A percentile compares a stretch with the other conserved stretches of the same genome.
These are phyloP conservation scores for Colistium nudipinnis DNA, from an alignment of 2,113 vertebrate genomes.

Conservation along the genomic window DNA sequence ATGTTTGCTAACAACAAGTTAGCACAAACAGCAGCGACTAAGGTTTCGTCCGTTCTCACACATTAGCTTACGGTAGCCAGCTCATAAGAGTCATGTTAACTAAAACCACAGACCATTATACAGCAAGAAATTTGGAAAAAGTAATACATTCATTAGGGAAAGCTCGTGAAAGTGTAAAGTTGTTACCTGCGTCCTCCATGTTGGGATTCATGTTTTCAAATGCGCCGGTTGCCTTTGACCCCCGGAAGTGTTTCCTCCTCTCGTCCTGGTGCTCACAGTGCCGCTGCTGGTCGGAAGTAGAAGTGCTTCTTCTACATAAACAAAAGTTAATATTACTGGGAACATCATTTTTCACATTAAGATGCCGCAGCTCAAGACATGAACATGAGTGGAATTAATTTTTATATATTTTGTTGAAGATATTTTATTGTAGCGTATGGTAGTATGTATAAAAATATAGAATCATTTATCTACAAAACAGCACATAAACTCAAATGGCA, in stretches of 20 bases:
- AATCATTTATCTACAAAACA: conserved; percentile 25
- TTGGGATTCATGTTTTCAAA: conserved; percentile 76
- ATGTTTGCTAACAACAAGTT: conserved; percentile 29
- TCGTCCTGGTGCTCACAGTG: background rate
- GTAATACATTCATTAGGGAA: background rate
- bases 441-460: no score
- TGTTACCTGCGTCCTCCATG: conserved; percentile 54
- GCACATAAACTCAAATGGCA: conserved; percentile 22
- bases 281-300: background rate
- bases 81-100: background rate
- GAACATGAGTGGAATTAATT: background rate
- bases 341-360: background rate
- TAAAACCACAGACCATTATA: background rate
- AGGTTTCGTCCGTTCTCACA: background rate
- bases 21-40: background rate
- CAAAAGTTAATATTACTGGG: background rate
- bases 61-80: fast-evolving
- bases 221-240: conserved; percentile 46
- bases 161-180: background rate
- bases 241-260: conserved; percentile 53
- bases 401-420: background rate
- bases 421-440: conserved; percentile 19
- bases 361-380: background rate
- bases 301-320: background rate
- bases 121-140: fast-evolving